Base-by-base conservation (phyloP, 2,797 vertebrate genomes). In the Gymnodraco acuticeps region DNA sequence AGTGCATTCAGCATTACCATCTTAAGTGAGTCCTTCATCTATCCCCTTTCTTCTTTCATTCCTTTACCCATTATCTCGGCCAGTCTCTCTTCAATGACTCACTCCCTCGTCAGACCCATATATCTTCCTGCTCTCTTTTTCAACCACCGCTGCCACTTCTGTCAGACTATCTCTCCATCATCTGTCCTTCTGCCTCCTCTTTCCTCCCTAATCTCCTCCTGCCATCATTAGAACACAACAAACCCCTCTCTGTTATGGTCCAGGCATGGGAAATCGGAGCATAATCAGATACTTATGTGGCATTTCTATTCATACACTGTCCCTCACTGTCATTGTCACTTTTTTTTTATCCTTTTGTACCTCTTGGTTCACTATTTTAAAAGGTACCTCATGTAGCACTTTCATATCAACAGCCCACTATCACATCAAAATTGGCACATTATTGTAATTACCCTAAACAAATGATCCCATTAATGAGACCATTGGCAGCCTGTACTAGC, bases 21-120 rank as follows among this genome's bases (percentile, higher is more conserved):
- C 90, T 90, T 93, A 91, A 93, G 92, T 90, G 90, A 94, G 89
- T 92, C 88, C 85, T 92, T 93, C 90, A 91, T 94, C 91, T 88
- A 87, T 88, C 87, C 84, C 85, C 80, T 86, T 83, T 89, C 83
- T 88, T 84, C 86, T 82, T 86, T 88, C 83, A 79, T 87, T 88
- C 83, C 85, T 85, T 82, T 85, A 61, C 83, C 90, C 93, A 93
- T 94, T 94, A 94, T 94, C 92, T 90, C 72, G 23, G 66, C 78
- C 58, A 80, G 89, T 86, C 87, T 92, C 90, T 87, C 89, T 87
- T 82, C 92, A 88, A 91, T 94, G 93, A 95, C 87, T 94, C 91
- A 93, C 90, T 90, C 82, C 68, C 82, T 78, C 63, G 73, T 91
- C 91, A 90, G 83, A 79, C 82, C 75, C 89, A 92, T 94, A 90